phyloP scores from a whole-genome alignment of 2,888 invertebrate genomes.

The Diplazon laetatorius region DNA sequence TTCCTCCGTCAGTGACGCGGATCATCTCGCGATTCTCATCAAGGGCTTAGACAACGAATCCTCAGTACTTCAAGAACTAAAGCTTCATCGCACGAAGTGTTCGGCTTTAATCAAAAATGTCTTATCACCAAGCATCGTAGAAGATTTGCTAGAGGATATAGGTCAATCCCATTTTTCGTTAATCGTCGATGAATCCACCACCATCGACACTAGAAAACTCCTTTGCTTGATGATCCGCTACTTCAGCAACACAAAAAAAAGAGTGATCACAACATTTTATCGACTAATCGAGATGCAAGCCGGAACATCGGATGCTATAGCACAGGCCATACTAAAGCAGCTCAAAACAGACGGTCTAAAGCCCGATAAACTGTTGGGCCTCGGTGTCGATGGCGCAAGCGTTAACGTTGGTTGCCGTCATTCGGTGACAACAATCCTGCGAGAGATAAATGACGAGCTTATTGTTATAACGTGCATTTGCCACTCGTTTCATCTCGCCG shows the following conservation, averaged over 20 bases:
- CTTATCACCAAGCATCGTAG: slow-evolving; percentile 68
- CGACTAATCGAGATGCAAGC: slow-evolving; percentile 57
- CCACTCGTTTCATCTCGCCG: slow-evolving; percentile 62
- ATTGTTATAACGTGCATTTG: slow-evolving; percentile 44
- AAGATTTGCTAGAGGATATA: slow-evolving; percentile 71
- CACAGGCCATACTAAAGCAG: slow-evolving; percentile 42
- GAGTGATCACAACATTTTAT: too few relatives aligned
- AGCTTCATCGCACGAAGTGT: slow-evolving; percentile 69
- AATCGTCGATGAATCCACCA: slow-evolving; percentile 73
- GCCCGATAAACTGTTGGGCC: too few relatives aligned
- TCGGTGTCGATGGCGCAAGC: slow-evolving; percentile 68
- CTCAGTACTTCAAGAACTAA: slow-evolving; percentile 65
- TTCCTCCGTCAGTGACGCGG: slow-evolving; percentile 62
- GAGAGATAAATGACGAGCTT: slow-evolving; percentile 57
- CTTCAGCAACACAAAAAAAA: too few relatives aligned
- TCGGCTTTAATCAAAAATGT: slow-evolving; percentile 73
- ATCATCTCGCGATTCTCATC: slow-evolving; percentile 68
- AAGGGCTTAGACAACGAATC: slow-evolving; percentile 65
- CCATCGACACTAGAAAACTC: too few relatives aligned
- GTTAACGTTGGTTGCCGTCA: slow-evolving; percentile 67
- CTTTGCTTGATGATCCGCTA: too few relatives aligned
- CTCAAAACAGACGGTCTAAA: slow-evolving; percentile 61
- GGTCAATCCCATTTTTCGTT: slow-evolving; percentile 70
- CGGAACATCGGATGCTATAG: slow-evolving; percentile 59
- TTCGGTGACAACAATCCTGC: slow-evolving; percentile 65